Base-by-base conservation (phyloP, 2,797 vertebrate genomes). In the Iguana delicatissima region DNA sequence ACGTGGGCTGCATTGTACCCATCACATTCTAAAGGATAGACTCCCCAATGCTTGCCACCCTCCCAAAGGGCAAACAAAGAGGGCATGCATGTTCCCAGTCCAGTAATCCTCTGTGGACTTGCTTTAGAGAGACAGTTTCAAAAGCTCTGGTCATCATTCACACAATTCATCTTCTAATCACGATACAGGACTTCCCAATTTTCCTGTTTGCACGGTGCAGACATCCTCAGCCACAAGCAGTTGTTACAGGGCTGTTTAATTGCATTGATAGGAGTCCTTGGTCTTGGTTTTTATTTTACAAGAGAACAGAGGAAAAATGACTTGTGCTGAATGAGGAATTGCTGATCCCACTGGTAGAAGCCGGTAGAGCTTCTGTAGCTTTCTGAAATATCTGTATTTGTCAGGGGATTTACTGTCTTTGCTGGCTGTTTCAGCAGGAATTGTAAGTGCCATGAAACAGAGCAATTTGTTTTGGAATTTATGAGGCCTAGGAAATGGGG, bases 331-430 rank as follows among this genome's bases (percentile, higher is more conserved):
- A n/a, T 55, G 62, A 24, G 76, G 35, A 29, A 1, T 0, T 18
- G 9, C 86, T 59, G 26, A 42, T n/a, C 20, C 42, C 24, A 42
- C 55, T 24, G 20, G 38, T 50, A 72, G 35, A 91, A 89, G 10
- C 14, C 26, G 29, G 10, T 9, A 32, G 67, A 72, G 50, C 59
- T 42, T 79, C 88, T 85, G 74, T 87, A 81, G 46, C 38, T 52
- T 90, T 2, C 6, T 88, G 55, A 91, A 69, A 80, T 83, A 42
- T 6, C 20, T 91, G 42, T 74, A n/a, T 90, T 81, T 73, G 35
- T 59, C 35, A 24, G 50, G 52, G 73, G 52, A 80, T 55, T 92
- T 85, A 67, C 20, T 20, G 42, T 62, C 72, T 89, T 26, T 80
- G 38, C 8, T 38, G 72, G 35, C 18, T 67, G 24, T 85, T 90